phyloP scores from a whole-genome alignment of 2,113 vertebrate genomes.

The Willisornis vidua region DNA sequence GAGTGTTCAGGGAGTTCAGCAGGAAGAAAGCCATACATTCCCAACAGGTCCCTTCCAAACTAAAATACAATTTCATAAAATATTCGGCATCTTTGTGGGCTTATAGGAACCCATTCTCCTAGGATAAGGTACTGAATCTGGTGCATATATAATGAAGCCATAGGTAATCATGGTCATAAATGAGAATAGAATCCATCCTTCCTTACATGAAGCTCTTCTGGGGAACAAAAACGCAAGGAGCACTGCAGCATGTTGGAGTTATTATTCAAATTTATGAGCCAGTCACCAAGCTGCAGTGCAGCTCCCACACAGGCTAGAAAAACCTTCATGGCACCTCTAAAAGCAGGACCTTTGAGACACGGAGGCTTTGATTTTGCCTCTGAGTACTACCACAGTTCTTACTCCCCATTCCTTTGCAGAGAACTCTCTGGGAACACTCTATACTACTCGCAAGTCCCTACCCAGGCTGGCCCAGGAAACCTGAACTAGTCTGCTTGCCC shows the following conservation, averaged over 20 bases:
- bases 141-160: constrained; percentile 33
- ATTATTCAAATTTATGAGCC: constrained; percentile 18
- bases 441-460: not conserved
- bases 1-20: constrained; percentile 44
- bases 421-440: not conserved
- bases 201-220: not conserved
- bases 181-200: constrained; percentile 17
- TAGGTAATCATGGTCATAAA: constrained; percentile 41
- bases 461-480: fast-evolving
- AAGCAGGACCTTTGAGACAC: not conserved
- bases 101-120: constrained; percentile 46
- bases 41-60: constrained; percentile 37
- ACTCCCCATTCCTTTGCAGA: not conserved
- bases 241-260: not conserved
- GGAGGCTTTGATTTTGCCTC: not conserved
- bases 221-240: not conserved
- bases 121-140: constrained; percentile 38
- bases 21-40: constrained; percentile 46
- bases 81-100: constrained; percentile 53
- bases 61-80: constrained; percentile 60
- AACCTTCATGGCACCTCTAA: not conserved
- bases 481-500: not conserved
- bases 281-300: not conserved
- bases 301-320: not conserved
- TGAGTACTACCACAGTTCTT: not conserved